Base-by-base conservation (phyloP, 2,797 vertebrate genomes). In the Enteromius afrohamiltoni region DNA sequence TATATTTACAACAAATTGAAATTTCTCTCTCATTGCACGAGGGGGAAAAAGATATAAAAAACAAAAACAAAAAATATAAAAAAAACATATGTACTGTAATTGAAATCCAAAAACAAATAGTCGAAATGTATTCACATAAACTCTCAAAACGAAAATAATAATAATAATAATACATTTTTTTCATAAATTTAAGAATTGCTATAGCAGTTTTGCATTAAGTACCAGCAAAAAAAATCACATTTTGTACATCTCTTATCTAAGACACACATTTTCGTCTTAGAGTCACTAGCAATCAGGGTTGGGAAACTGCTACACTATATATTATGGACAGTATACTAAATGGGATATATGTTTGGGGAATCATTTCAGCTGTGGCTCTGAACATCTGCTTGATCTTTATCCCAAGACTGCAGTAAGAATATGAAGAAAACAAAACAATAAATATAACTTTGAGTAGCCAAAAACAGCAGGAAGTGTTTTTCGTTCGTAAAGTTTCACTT, bases 351-450 rank as follows among this genome's bases (percentile, higher is more conserved):
- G 19, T 42, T 29, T 71, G 14, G 23, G 23, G 47, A 49, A 21
- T 31, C 5, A 31, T 51, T 51, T 49, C 45, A 51, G 23, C 26
- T 19, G 69, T 73, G 45, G 2, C 47, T 73, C 69, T 51, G 4
- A 29, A 71, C 7, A 70, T 47, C 40, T 47, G 40, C 16, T 8
- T 70, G 13, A 4, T 21, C 16, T 73, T 71, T 73, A 71, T 73
- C 70, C 70, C 45, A 51, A 31, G 29, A 73, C 26, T 29, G 10
- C 69, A 73, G 23, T 73, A 73, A 31, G 8, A 31, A 21, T 19
- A 51, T 51, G 17, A 73, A 73, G 26, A 51, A 51, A 73, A 73
- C 26, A 29, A 8, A 19, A 70, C n/a, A 70, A 60, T 62, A 62
- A 62, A 62, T 62, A 62, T 29, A 62, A 26, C 4, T 62, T 62